These are phyloP conservation scores for Syrphus vitripennis DNA, from an alignment of 2,888 invertebrate genomes.

Conservation along the genomic window DNA sequence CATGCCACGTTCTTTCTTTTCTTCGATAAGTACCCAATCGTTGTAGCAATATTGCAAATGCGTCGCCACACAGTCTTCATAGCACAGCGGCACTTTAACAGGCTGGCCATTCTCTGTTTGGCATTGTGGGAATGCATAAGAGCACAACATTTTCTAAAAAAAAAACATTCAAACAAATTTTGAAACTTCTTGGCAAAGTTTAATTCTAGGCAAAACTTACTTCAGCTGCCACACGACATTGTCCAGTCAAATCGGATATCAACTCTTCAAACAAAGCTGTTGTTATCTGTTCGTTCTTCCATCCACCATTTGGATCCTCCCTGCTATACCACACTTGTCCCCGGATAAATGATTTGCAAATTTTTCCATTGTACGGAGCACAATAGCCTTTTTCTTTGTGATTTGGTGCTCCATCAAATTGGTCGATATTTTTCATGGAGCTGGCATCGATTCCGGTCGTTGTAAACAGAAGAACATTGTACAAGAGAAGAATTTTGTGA, in stretches of 20 bases:
- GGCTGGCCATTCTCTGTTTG: constrained; percentile 85
- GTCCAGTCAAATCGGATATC: constrained; percentile 89
- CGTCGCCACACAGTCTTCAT: constrained; percentile 96
- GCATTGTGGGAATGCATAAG: constrained; percentile 95
- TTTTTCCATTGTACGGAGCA: constrained; percentile 92
- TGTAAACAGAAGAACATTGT: constrained; percentile 77
- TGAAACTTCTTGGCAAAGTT: background rate
- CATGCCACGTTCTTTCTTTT: constrained; percentile 90
- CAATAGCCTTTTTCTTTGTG: constrained; percentile 86
- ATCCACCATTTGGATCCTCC: constrained; percentile 84
- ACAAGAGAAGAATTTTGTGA: constrained; percentile 44
- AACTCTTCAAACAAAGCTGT: constrained; percentile 93
- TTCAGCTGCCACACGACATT: constrained; percentile 93
- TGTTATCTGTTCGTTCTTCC: constrained; percentile 93
- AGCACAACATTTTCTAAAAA: constrained; percentile 90
- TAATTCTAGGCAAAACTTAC: constrained; percentile 78
- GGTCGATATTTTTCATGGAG: constrained; percentile 76
- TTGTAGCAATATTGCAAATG: constrained; percentile 95
- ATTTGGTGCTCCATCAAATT: constrained; percentile 73
- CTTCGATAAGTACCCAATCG: constrained; percentile 95
- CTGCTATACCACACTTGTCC: constrained; percentile 91
- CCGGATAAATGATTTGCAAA: constrained; percentile 86
- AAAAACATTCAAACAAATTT: constrained; percentile 48
- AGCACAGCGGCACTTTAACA: constrained; percentile 90
- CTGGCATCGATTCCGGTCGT: constrained; percentile 73